Base-by-base conservation (phyloP, 2,888 invertebrate genomes). In the Ormyrus nitidulus region DNA sequence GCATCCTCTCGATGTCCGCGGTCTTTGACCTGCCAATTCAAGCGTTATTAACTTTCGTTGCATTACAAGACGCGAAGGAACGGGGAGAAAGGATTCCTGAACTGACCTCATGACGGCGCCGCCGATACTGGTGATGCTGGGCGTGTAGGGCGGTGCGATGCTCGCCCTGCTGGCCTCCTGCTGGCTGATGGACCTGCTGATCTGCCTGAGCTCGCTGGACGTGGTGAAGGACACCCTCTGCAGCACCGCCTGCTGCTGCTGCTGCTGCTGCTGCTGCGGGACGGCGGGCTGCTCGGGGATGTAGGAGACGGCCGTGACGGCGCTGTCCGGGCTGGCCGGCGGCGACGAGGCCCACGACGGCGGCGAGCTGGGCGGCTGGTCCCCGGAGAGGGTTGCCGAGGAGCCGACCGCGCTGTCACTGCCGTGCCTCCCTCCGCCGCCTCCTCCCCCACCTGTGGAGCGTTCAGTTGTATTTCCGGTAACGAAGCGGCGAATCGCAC, bases 401-500 rank as follows among this genome's bases (percentile, higher is more conserved):
- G 94, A 94, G 19, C 94, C 94, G 5, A 94, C 93, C 0, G 94
- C 94, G 34, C 94, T 94, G 89, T 94, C 94, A 81, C 90, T 90
- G 13, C 90, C 90, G 77, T 89, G 89, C 62, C 92, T 92, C 48
- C 92, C 91, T 81, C 92, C 92, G 84, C 72, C 71, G 4, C 77
- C 77, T n/a, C 72, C 62, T 10, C 46, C 46, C 1, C 77, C 54
- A n/a, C 34, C 34, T 34, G 34, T 34, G 3, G 4, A 34, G 34
- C 34, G 3, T 34, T 34, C 34, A 4, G 3, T 34, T 34, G 34
- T 4, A 34, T 4, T 34, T 34, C 34, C 34, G 34, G 4, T 34
- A 2, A 19, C 1, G 19, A 4, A 4, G 58, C 58, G n/a, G n/a
- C 58, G 58, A 2, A n/a, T 0, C 9, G 13, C 62, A 11, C 4